Evolutionary conservation across 2,113 vertebrate species (phyloP).

Genomic region (Ceratotherium simum): DNA sequence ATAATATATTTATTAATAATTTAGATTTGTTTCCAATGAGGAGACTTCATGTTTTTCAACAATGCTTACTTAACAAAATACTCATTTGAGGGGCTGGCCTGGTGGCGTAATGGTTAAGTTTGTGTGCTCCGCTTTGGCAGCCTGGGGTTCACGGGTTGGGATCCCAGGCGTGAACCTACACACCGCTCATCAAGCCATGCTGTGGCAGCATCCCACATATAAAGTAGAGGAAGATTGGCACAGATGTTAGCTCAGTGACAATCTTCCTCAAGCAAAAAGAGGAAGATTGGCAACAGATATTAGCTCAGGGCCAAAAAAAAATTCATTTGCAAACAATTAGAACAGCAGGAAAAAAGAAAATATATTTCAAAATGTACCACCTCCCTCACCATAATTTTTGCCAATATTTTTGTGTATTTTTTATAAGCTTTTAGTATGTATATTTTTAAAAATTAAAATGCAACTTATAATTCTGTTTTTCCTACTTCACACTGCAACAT

Average conservation of each 20-base stretch:
- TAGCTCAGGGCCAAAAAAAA: background rate
- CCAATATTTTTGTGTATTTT: background rate
- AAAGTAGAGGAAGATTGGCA: too few relatives aligned
- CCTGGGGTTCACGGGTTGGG: too few relatives aligned
- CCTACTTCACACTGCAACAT: background rate
- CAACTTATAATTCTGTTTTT: background rate
- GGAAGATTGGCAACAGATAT: too few relatives aligned
- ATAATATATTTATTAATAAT: background rate
- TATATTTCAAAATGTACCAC: background rate
- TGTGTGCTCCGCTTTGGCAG: too few relatives aligned
- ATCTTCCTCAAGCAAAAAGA: too few relatives aligned
- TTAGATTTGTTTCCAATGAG: background rate
- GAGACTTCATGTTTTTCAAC: background rate
- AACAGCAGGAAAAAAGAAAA: background rate
- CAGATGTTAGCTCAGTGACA: too few relatives aligned
- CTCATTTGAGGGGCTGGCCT: too few relatives aligned
- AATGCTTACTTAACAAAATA: background rate
- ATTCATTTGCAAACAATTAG: background rate
- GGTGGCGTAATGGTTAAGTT: too few relatives aligned
- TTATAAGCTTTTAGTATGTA: background rate
- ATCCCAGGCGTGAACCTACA: too few relatives aligned
- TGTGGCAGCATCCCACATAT: too few relatives aligned
- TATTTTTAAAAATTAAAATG: constrained; percentile 12
- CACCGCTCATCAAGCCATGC: too few relatives aligned
- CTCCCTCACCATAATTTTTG: background rate